Evolutionary conservation across 2,797 vertebrate species (phyloP), one percentile per base, ranked within the genome.

Genomic region (Antennarius maculatus): DNA sequence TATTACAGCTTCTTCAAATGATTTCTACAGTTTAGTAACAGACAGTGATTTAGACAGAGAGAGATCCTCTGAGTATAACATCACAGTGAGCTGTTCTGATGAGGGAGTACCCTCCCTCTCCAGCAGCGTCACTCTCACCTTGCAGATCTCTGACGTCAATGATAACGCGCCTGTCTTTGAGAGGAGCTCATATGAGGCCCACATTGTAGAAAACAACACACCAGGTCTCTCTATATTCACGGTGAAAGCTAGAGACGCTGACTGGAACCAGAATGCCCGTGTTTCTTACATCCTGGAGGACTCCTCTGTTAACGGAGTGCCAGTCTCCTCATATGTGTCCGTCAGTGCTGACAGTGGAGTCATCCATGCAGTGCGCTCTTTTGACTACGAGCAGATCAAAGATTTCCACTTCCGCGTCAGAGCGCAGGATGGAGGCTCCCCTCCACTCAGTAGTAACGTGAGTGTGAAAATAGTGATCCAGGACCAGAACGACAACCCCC

Each of bases 131-230:
- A 91, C 69, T 16, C 88, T 95, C 61, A 87, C 78, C 18, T 86
- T 95, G 60, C 85, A 23, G 2, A 87, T 95, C 0, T 91, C 89
- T 48, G 94, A 95, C 0, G 86, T 93, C 2, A 95, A 95, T 46
- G 94, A 95, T 3, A 95, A 95, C 0, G 73, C 86, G 0, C 94
- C 94, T 0, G 78, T 88, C 6, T 95, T 95, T 81, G 92, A 91
- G 41, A 84, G 66, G 8, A 91, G 69, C 55, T 81, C 87, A 66
- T 93, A 93, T 47, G 84, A 91, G 42, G 85, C 79, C 37, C 81
- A 67, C 6, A 63, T 91, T 55, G 43, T 74, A 55, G 89, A 91
- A 73, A 90, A 91, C 62, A 91, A 91, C 64, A 71, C 76, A 46
- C 83, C 85, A 41, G 69, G 85, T 5, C 66, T 83, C 61, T 89